A percentile compares a stretch with the other conserved stretches of the same genome.
These are phyloP conservation scores for Heliconius aoede DNA, from an alignment of 2,888 invertebrate genomes.

Conservation along the genomic window DNA sequence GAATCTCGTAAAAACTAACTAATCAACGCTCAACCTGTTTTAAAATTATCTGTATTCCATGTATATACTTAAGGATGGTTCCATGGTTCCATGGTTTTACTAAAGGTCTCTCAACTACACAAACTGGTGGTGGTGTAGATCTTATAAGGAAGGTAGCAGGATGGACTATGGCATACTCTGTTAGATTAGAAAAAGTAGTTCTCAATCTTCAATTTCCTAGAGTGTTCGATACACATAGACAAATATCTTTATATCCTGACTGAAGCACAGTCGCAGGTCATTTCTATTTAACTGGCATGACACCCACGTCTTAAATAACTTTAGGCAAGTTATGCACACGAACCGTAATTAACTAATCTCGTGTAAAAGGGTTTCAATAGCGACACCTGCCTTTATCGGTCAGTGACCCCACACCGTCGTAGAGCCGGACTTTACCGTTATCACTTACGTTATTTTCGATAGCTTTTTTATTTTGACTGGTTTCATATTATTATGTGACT, in stretches of 20 bases:
- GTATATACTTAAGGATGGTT: neutral
- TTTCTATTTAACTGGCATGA: neutral
- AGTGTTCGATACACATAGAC: too few species aligned
- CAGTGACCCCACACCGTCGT: slow-evolving; percentile 38
- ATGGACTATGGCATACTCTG: too few species aligned
- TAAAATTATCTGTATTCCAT: slow-evolving; percentile 3
- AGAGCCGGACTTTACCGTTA: slow-evolving; percentile 49
- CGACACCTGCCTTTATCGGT: slow-evolving; percentile 46
- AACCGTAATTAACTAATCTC: neutral
- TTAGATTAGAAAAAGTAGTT: too few species aligned
- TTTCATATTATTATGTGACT: slow-evolving; percentile 29
- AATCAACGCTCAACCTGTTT: slow-evolving; percentile 34
- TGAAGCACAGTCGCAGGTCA: neutral
- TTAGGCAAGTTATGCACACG: neutral
- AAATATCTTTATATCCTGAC: neutral
- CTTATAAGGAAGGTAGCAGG: too few species aligned
- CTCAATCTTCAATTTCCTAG: too few species aligned
- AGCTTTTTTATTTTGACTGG: slow-evolving; percentile 40
- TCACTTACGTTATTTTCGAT: slow-evolving; percentile 43
- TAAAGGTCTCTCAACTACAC: too few species aligned
- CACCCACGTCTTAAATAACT: neutral
- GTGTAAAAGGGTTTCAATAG: slow-evolving; percentile 34
- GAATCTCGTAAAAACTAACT: slow-evolving; percentile 33
- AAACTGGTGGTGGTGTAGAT: too few species aligned
- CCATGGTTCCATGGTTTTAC: too few species aligned